phyloP scores from a whole-genome alignment of 1,140 invertebrate genomes.

The Drosophila punjabiensis region DNA sequence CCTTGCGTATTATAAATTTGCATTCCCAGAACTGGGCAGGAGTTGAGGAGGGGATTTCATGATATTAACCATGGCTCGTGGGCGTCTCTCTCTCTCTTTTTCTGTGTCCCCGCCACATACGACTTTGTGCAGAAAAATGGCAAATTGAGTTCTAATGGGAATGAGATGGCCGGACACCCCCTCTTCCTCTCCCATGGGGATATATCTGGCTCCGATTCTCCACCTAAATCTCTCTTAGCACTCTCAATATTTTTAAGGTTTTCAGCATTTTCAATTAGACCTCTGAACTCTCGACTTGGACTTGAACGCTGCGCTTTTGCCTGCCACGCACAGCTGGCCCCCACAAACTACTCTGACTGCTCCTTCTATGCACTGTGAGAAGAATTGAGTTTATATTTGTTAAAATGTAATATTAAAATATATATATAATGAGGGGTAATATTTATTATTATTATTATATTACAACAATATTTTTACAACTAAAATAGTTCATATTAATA shows the following conservation, averaged over 20 bases:
- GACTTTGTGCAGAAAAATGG: conserved; percentile 17
- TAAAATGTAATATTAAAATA: not conserved
- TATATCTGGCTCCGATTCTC: conserved; percentile 3
- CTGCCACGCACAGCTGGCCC: conserved; percentile 46
- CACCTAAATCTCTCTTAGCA: conserved; percentile 39
- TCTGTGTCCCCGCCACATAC: conserved; percentile 40
- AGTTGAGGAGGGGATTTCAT: not conserved
- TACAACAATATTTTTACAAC: too few species aligned
- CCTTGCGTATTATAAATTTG: conserved; percentile 75
- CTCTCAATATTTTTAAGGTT: conserved; percentile 81
- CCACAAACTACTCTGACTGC: conserved; percentile 36
- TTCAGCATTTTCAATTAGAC: conserved; percentile 85
- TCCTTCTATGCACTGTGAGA: conserved; percentile 6
- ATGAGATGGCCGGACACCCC: conserved; percentile 28
- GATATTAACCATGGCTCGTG: conserved; percentile 54
- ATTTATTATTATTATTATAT: not conserved
- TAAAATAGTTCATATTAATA: not conserved
- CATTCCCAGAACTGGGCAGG: conserved; percentile 35
- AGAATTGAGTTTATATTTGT: not conserved
- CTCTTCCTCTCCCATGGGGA: not conserved
- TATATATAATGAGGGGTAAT: not conserved
- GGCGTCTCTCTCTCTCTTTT: conserved; percentile 59
- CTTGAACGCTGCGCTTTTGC: conserved; percentile 49
- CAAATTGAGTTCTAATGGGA: conserved; percentile 81
- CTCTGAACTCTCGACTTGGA: conserved; percentile 72